Evolutionary conservation across 2,888 invertebrate species (phyloP), one percentile per base, ranked within the genome.

Genomic region (Hoplodrina blanda): DNA sequence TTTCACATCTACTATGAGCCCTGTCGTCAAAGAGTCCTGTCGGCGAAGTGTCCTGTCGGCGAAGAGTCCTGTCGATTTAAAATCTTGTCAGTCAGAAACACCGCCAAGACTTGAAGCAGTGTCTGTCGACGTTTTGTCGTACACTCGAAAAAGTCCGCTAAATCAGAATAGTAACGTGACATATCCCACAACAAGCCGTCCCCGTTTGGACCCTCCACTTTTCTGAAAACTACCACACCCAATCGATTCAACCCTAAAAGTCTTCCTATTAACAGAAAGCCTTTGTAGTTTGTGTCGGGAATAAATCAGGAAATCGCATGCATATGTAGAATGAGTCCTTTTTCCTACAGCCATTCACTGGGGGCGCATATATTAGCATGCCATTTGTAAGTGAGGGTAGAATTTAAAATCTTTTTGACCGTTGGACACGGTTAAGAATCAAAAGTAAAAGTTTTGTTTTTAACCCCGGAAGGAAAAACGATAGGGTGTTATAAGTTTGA

Each of bases 251-350:
- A 49, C 60, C 53, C 57, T 50, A 62, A 65, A 79, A 74, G 44
- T 41, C 49, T 56, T 37, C 52, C 53, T 74, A 50, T 66, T 66
- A 76, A 49, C 33, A 33, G 33, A 57, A 56, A 49, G 46, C 60
- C 62, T 63, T 63, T 75, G 80, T 80, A 66, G 75, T 65, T 73
- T 50, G 55, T 62, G 70, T 54, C 59, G 62, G 68, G 75, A 68
- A 82, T 80, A 80, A 82, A 65, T 71, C 59, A 61, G 68, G 67
- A 68, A 76, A 70, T 68, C 56, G 55, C 50, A 78, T 81, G 73
- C 82, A 81, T 80, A 78, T 78, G 78, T 64, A 81, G 67, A 59
- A 64, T 67, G 64, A 73, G 54, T 37, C 67, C 55, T 75, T 61
- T 66, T 82, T 76, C 76, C 80, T 37, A 50, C 44, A 56, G n/a